Conservation (phyloP, 2,113 vertebrate genomes). For the Solenodon paradoxus region DNA sequence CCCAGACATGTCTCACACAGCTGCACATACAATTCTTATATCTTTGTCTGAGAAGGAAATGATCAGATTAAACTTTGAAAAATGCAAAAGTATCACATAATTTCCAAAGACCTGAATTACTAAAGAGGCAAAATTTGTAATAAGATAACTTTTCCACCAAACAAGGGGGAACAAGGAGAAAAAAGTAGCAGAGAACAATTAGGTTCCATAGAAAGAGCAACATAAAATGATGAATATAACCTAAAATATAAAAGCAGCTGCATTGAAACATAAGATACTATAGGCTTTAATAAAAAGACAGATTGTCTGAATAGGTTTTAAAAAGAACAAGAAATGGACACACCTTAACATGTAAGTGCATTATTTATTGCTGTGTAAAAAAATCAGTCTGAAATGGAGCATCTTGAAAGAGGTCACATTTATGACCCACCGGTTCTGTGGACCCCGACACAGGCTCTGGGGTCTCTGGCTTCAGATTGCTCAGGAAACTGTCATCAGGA, state of each 20-base stretch:
- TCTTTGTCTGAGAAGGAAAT: background rate
- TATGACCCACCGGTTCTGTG: background rate
- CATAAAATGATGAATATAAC: background rate
- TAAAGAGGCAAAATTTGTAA: background rate
- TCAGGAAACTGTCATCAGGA: too few species aligned
- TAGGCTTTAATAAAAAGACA: background rate
- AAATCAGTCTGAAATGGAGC: background rate
- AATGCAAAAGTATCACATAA: background rate
- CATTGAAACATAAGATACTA: background rate
- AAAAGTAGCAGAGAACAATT: too few species aligned
- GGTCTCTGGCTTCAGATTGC: background rate
- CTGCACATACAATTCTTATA: background rate
- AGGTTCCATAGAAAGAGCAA: background rate
- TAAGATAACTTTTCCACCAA: background rate
- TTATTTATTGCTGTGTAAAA: background rate
- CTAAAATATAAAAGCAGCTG: background rate
- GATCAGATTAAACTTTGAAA: background rate
- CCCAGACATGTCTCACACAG: too few species aligned
- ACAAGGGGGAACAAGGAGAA: background rate
- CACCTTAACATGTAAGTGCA: background rate
- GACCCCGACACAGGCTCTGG: too few species aligned
- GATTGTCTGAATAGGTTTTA: background rate
- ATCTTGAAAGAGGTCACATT: background rate
- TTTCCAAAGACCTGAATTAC: background rate
- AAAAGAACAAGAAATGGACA: background rate